A percentile compares a stretch with the other conserved stretches of the same genome.
These are phyloP conservation scores for Xestia c-nigrum DNA, from an alignment of 2,888 invertebrate genomes.

Conservation along the genomic window DNA sequence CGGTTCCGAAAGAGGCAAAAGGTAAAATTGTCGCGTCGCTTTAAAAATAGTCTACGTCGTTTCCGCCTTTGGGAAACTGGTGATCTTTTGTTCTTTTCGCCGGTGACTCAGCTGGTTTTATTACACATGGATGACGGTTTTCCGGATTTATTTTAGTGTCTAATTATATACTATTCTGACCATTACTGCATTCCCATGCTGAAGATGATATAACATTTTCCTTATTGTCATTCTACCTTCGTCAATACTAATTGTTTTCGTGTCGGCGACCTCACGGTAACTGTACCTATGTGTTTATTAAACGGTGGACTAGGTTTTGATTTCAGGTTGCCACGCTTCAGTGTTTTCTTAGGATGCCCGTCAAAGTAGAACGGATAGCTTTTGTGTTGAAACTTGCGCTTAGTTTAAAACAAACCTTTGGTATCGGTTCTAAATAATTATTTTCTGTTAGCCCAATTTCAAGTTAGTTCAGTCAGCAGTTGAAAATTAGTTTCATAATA, in stretches of 20 bases:
- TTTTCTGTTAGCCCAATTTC: constrained; percentile 1
- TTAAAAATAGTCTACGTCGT: constrained; percentile 87
- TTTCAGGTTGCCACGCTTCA: constrained; percentile 49
- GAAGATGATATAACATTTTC: constrained; percentile 16
- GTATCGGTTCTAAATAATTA: constrained; percentile 17
- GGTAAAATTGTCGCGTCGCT: constrained; percentile 77
- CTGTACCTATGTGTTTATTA: constrained; percentile 39
- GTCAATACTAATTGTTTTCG: constrained; percentile 46
- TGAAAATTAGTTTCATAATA: constrained; percentile 25
- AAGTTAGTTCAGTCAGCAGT: constrained; percentile 7
- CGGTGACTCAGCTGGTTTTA: constrained; percentile 74
- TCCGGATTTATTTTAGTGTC: constrained; percentile 60
- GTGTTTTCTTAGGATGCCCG: constrained; percentile 35
- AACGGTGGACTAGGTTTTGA: constrained; percentile 40
- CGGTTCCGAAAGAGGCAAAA: constrained; percentile 70
- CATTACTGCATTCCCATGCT: constrained; percentile 6
- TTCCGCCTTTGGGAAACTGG: constrained; percentile 86
- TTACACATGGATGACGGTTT: constrained; percentile 61
- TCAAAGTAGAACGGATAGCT: constrained; percentile 33
- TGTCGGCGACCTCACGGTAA: constrained; percentile 42
- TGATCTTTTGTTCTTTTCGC: constrained; percentile 83
- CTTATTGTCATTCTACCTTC: constrained; percentile 11
- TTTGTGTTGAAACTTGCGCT: constrained; percentile 31
- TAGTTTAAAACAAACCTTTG: constrained; percentile 7
- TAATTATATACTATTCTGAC: constrained; percentile 25